phyloP scores from a whole-genome alignment of 2,888 invertebrate genomes.

The Torymus auratus region DNA sequence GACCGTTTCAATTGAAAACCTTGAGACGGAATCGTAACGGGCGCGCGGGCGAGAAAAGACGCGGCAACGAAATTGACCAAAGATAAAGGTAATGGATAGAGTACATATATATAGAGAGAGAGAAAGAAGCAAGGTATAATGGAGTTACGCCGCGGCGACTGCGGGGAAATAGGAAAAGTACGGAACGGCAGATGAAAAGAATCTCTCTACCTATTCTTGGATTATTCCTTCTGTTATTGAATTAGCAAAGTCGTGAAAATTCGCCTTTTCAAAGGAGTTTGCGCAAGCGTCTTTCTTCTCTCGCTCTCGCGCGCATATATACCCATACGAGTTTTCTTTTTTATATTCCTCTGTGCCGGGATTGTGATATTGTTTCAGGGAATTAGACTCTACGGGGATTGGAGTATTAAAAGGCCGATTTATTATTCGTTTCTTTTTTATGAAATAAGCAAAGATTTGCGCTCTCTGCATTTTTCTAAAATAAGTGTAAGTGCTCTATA shows the following conservation, averaged over 20 bases:
- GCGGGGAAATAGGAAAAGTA: slow-evolving; percentile 4
- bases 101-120: not conserved
- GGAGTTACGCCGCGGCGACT: slow-evolving; percentile 14
- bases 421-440: too few relatives aligned
- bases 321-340: too few relatives aligned
- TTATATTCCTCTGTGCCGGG: too few relatives aligned
- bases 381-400: too few relatives aligned
- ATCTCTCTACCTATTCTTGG: not conserved
- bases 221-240: slow-evolving; percentile 17
- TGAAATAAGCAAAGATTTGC: too few relatives aligned
- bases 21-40: slow-evolving; percentile 38
- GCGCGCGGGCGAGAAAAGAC: not conserved
- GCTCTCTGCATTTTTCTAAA: too few relatives aligned
- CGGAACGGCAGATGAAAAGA: not conserved
- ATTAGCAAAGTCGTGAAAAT: slow-evolving; percentile 30
- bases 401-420: too few relatives aligned
- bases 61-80: slow-evolving; percentile 36
- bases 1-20: slow-evolving; percentile 20
- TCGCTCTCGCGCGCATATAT: not conserved
- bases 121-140: slow-evolving; percentile 16
- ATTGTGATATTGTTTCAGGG: too few relatives aligned
- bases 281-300: not conserved
- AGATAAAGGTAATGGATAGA: slow-evolving; percentile 24
- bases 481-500: too few relatives aligned
- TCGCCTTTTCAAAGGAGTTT: not conserved